Base-by-base conservation (phyloP, 2,113 vertebrate species). In the Mionectes macconnelli region DNA sequence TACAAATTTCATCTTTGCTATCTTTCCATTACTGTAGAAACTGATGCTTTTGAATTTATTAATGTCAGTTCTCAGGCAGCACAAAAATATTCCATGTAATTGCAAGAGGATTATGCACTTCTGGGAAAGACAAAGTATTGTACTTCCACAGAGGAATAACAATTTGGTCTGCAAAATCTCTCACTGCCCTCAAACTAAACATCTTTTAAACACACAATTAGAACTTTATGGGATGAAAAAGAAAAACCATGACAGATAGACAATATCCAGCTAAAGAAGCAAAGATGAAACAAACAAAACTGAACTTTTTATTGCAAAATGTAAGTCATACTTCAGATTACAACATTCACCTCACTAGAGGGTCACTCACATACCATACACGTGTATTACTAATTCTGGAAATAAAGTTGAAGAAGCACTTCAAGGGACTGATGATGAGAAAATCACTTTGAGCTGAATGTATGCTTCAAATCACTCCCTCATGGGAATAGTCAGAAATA, bases 111-210 rank as follows among this genome's bases (percentile, higher is more conserved):
- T 92, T 93, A 77, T 68, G 95, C 94, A 95, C 75, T 95, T 92
- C 82, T 90, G 57, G 42, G 45, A 96, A 83, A 96, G 93, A 97
- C 92, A 94, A 63, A 81, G 66, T 84, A 96, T 68, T 96, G 80
- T 83, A 96, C 85, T 91, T 96, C 62, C 89, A 96, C 77, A 93
- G 88, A 90, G 74, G 2, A 94, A 96, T 94, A 96, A 87, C 96
- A 87, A 96, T 96, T 94, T 91, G 69, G 87, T 89, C 95, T 94
- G 74, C 92, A 97, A 86, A 95, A 94, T 88, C 84, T 94, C 92
- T 96, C 96, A 87, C 70, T 89, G 75, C 74, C 84, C 64, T 96
- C 66, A 25, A 93, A 96, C 87, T 91, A 97, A 97, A 89, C 64
- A 85, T 79, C 66, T 77, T 97, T 76, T 90, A 93, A 96, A 95